Conservation (phyloP, 2,888 invertebrate genomes). For the Antitype chi region DNA sequence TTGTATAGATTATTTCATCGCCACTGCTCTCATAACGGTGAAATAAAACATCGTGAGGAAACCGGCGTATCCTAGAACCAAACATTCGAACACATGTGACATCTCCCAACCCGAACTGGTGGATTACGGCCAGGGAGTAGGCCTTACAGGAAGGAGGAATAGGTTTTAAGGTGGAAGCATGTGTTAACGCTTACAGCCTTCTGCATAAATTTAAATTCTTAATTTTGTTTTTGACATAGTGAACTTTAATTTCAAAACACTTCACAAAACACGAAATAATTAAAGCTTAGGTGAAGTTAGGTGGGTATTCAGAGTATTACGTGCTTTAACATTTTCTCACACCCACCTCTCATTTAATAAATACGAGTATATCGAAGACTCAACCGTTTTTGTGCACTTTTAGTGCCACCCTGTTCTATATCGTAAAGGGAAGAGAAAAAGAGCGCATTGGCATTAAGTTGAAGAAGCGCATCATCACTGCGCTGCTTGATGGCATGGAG, state of each 20-base stretch:
- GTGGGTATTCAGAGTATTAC: too few relatives aligned
- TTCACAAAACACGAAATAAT: not conserved
- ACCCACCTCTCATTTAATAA: not conserved
- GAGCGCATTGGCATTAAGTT: constrained; percentile 93
- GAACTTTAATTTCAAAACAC: not conserved
- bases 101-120: too few relatives aligned
- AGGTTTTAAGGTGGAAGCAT: not conserved
- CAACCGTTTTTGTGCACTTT: constrained; percentile 41
- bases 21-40: too few relatives aligned
- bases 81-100: too few relatives aligned
- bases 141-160: too few relatives aligned
- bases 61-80: too few relatives aligned
- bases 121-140: too few relatives aligned
- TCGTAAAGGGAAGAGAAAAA: constrained; percentile 96
- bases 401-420: constrained; percentile 98
- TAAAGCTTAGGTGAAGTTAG: not conserved
- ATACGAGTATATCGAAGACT: not conserved
- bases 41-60: too few relatives aligned
- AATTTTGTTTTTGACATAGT: not conserved
- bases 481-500: constrained; percentile 97
- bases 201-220: not conserved
- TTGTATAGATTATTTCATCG: too few relatives aligned
- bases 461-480: constrained; percentile 95
- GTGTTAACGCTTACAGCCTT: not conserved
- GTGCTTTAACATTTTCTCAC: not conserved